phyloP scores from a whole-genome alignment of 1,140 invertebrate species.

The Macrotrachela quadricornifera region DNA sequence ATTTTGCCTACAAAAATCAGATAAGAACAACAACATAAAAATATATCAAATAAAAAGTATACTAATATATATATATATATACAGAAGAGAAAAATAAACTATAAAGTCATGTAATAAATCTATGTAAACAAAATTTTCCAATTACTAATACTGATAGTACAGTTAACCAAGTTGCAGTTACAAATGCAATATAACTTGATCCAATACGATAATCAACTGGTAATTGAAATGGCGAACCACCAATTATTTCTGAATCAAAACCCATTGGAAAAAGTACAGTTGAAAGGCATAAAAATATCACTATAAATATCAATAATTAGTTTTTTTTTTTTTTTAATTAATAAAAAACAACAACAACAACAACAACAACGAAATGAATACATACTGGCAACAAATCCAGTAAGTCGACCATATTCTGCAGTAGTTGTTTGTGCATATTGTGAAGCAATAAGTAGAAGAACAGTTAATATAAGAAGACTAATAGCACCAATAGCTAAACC shows the following conservation, averaged over 20 bases:
- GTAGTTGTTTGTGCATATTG: no score
- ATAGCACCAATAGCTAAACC: no score
- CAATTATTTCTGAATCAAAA: constrained; percentile 79
- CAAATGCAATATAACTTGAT: constrained; percentile 81
- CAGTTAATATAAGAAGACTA: no score
- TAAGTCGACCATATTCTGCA: no score
- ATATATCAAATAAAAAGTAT: no score
- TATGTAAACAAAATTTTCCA: constrained; percentile 84
- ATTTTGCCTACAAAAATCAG: no score
- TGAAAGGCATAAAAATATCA: constrained; percentile 80
- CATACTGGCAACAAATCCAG: no score
- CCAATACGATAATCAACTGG: constrained; percentile 85
- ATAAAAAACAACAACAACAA: constrained; percentile 11
- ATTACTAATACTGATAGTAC: constrained; percentile 85
- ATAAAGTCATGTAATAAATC: constrained; percentile 25
- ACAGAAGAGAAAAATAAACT: neutral
- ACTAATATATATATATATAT: no score
- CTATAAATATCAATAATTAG: no score
- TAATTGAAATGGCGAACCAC: constrained; percentile 75
- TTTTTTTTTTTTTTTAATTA: no score
- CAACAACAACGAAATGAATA: neutral
- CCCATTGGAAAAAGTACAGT: constrained; percentile 87
- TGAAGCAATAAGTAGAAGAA: no score
- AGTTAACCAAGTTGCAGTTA: constrained; percentile 77
- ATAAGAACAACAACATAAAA: no score